Evolutionary conservation across 2,113 vertebrate genomes (phyloP), one percentile per base, ranked within the genome.

Genomic region (Prionailurus bengalensis): DNA sequence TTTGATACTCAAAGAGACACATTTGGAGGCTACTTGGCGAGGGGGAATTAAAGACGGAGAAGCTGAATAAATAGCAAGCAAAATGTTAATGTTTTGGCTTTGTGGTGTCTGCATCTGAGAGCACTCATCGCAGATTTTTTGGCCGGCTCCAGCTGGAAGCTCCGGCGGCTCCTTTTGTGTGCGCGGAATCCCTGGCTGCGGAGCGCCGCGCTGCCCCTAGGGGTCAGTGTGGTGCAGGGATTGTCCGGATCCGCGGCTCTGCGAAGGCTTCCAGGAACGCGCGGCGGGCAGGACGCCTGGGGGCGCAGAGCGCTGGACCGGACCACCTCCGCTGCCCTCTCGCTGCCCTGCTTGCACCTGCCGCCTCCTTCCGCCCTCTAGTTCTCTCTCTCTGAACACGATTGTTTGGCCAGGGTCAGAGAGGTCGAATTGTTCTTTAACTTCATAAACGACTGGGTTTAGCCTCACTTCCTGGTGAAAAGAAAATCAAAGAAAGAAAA

Each of bases 141-240:
- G 92, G 83, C 94, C 2, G 29, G 90, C 90, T 42, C 81, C 97
- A 19, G 58, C 88, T 92, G 89, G 71, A 81, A 95, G 87, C 88
- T 39, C 19, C 0, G 0, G 68, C 15, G 58, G 4, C 45, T 80
- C 19, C 84, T 97, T 98, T 96, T 92, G 86, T 95, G 74, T 29
- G 2, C 71, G 0, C 48, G 0, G 4, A 42, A 95, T 76, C 53
- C 16, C 45, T 5, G 93, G 84, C 87, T 99, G 99, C 98, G 94
- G 85, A 4, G 79, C 66, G 71, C 39, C 0, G 6, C 5, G 3
- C 97, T n/a, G 89, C 98, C 99, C 96, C 98, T 98, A 99, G 99
- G 98, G 99, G 99, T 98, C 99, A 98, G 98, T 98, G 93, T 96
- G 91, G 97, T 21, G 94, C 98, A 95, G 98, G 97, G 95, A 98